Base-by-base conservation (phyloP, 1,140 invertebrate species). In the Venustaconcha ellipsiformis region DNA sequence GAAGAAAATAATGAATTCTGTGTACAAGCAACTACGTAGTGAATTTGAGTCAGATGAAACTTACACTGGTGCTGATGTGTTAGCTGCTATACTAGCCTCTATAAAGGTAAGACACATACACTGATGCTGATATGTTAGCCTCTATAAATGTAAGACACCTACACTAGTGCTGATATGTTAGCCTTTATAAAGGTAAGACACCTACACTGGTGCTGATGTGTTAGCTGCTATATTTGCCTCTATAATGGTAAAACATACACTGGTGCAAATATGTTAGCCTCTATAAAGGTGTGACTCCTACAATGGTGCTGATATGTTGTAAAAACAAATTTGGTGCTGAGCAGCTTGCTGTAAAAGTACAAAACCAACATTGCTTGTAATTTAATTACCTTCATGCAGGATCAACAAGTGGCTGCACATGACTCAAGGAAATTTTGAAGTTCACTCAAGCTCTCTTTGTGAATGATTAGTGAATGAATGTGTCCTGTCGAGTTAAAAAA, bases 1-100 rank as follows among this genome's bases (percentile, higher is more conserved):
- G 30, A 90, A 90, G 83, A 89, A 89, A 70, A 85, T 90, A 64
- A 90, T 90, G 89, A 90, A 89, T 81, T 82, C 79, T 37, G 88
- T 89, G 13, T 89, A 84, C 79, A 84, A 86, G 66, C 78, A 76
- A 58, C 74, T 89, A 70, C 76, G 87, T 15, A 80, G 65, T 23
- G 78, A 88, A 70, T 88, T 90, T 83, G 82, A 86, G 55, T 73
- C 79, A 3, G 86, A 86, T 8, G 83, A 84, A 56, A 80, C 65
- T 20, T 89, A 90, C 74, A 70, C 72, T 30, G 89, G 88, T 20
- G 64, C 75, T 67, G 86, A 87, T 64, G 80, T 89, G 14, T 76
- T 88, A 23, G 60, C 80, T 57, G 82, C 76, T 48, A 83, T 90
- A 64, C 72, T 89, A 3, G 82, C 78, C 30, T 82, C 83, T 72